phyloP scores from a whole-genome alignment of 1,140 invertebrate genomes.

The Lucilia sericata region DNA sequence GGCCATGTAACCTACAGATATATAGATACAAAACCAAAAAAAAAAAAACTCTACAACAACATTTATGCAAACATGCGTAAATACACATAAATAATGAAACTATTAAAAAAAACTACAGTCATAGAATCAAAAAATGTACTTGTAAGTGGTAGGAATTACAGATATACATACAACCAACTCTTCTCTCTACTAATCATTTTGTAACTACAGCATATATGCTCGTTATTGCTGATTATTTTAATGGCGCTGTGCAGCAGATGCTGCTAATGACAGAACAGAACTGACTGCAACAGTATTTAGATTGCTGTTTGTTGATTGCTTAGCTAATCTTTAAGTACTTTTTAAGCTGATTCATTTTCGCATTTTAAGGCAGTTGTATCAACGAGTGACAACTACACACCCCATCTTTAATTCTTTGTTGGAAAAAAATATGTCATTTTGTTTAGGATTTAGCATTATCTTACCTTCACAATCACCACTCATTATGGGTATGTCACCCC shows the following conservation, averaged over 20 bases:
- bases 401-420: background rate
- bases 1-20: background rate
- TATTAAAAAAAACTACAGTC: background rate
- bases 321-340: constrained; percentile 31
- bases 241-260: background rate
- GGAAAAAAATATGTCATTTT: constrained; percentile 22
- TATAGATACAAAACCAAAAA: too few relatives aligned
- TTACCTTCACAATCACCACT: constrained; percentile 76
- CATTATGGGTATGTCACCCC: constrained; percentile 82
- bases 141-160: background rate
- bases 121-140: too few relatives aligned
- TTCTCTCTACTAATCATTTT: background rate
- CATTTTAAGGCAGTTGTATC: constrained; percentile 1
- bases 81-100: constrained; percentile 2
- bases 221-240: constrained; percentile 35
- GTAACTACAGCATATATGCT: background rate
- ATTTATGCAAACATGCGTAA: background rate
- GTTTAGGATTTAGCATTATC: background rate
- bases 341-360: constrained; percentile 39
- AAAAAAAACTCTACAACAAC: too few relatives aligned
- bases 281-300: background rate
- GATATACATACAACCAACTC: background rate
- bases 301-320: constrained; percentile 6
- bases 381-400: background rate
- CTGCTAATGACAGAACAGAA: background rate